phyloP scores from a whole-genome alignment of 2,113 vertebrate species.

The Rhinoptilus africanus region DNA sequence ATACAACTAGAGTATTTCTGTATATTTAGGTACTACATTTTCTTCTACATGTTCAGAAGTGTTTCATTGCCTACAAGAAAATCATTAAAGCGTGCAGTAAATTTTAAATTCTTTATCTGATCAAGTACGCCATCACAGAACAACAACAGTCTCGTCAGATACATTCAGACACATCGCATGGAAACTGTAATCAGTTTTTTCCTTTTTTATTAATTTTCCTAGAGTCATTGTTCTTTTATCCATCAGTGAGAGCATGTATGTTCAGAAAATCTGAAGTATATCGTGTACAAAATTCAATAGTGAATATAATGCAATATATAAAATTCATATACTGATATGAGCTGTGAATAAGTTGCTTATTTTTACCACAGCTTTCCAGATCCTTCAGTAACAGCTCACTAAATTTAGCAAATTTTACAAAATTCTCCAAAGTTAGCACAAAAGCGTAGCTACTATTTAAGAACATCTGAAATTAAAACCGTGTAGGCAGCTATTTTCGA shows the following conservation, averaged over 20 bases:
- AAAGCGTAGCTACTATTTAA: neutral
- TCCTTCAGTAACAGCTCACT: neutral
- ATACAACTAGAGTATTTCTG: neutral
- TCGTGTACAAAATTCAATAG: fast-evolving
- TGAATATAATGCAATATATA: neutral
- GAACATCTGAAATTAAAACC: neutral
- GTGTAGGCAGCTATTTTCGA: neutral
- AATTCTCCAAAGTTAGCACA: neutral
- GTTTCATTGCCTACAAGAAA: neutral
- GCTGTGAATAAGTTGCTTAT: neutral
- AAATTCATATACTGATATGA: neutral
- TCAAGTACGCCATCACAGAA: neutral
- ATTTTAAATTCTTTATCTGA: neutral
- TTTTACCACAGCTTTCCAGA: neutral
- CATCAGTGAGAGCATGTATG: neutral
- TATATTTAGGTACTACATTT: neutral
- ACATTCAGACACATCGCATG: neutral
- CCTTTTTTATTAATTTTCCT: neutral
- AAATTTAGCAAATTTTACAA: neutral
- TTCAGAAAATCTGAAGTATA: neutral
- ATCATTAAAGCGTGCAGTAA: neutral
- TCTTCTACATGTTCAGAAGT: neutral
- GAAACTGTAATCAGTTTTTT: neutral
- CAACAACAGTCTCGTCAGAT: neutral
- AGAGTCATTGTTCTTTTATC: neutral